Evolutionary conservation across 2,797 vertebrate species (phyloP), one percentile per base, ranked within the genome.

Genomic region (Phaenicophaeus curvirostris): DNA sequence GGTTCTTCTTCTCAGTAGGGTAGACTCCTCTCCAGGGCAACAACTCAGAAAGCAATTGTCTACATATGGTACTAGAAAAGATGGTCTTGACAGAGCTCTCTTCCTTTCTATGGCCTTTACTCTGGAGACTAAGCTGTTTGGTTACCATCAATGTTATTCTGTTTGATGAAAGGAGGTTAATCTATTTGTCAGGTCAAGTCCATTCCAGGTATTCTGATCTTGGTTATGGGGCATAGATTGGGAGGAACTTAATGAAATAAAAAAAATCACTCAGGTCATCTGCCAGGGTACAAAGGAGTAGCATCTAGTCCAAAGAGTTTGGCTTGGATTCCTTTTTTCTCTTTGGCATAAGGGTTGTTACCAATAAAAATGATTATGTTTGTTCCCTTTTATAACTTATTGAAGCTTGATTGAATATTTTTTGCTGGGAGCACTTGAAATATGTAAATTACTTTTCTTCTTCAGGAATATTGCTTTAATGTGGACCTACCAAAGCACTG

Each of bases 401-500:
- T 77, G 31, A 35, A 57, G 5, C 7, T 93, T 91, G 80, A 90
- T 94, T 80, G 89, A 85, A 31, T 79, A 46, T 68, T 72, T 78
- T 82, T 89, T 94, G 13, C 42, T 72, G 51, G 25, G 39, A 91
- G 31, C n/a, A 65, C 83, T 93, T 62, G 71, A 73, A 94, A 81
- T 82, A 87, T 91, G 80, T 68, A 93, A 92, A 96, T 95, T 90
- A 54, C 28, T 84, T 84, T 84, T 76, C 85, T 89, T 93, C 92
- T 89, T 76, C 68, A 23, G 82, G 33, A 80, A 55, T 90, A 90
- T 76, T 80, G 31, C 68, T 89, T 93, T 87, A 95, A 92, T 59
- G 35, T 77, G 14, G 25, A 81, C 62, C 61, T 89, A 82, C 62
- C 86, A 93, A 93, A 94, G 42, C 87, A 85, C 87, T 75, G 84